Conservation (phyloP, 2,113 vertebrate genomes). For the Hassar affinis region DNA sequence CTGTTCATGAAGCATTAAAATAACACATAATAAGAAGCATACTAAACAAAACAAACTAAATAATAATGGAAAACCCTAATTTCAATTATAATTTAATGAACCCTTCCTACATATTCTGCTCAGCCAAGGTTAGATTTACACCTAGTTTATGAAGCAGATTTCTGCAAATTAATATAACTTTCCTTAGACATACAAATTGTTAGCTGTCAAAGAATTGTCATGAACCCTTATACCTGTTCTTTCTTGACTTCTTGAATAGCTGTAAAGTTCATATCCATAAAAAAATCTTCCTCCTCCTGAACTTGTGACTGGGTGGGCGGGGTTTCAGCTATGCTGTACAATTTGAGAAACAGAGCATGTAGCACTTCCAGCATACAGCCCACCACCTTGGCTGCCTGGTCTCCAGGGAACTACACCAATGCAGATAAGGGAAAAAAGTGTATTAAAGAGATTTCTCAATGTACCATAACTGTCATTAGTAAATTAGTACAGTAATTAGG, state of each 20-base stretch:
- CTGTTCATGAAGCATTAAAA: background rate
- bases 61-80: background rate
- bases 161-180: background rate
- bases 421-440: background rate
- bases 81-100: background rate
- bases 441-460: constrained; percentile 23
- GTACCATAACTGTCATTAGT: background rate
- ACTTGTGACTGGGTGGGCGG: constrained; percentile 23
- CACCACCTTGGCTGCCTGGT: constrained; percentile 63
- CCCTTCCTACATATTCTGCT: background rate
- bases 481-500: background rate
- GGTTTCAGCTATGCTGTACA: constrained; percentile 57
- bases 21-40: background rate
- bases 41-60: background rate
- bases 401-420: constrained; percentile 70
- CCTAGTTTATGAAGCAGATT: background rate
- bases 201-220: background rate
- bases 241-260: constrained; percentile 44
- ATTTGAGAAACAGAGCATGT: constrained; percentile 66
- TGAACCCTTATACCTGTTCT: constrained; percentile 56
- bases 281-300: constrained; percentile 68
- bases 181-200: background rate
- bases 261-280: constrained; percentile 68
- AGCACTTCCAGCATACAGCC: constrained; percentile 74
- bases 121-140: background rate